Conservation (phyloP, 2,113 vertebrate genomes). For the Lycocorax pyrrhopterus region DNA sequence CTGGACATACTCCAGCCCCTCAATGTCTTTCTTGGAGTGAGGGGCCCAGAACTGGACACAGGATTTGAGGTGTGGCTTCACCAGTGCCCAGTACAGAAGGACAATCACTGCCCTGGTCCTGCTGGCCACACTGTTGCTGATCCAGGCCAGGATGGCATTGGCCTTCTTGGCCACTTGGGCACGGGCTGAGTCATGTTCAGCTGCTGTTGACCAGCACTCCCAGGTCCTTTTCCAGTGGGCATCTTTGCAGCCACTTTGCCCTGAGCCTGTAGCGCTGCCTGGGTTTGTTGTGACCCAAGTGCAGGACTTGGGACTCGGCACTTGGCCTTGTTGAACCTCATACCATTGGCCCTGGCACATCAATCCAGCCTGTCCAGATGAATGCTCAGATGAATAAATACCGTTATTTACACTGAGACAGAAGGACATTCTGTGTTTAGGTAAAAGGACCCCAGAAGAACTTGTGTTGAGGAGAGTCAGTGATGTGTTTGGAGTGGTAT, state of each 20-base stretch:
- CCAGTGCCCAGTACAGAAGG: background rate
- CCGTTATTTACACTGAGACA: background rate
- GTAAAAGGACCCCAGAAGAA: background rate
- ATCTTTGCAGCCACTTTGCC: background rate
- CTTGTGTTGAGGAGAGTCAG: background rate
- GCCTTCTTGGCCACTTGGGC: background rate
- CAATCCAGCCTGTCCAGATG: background rate
- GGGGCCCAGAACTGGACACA: background rate
- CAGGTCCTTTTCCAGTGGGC: background rate
- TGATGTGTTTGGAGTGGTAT: background rate
- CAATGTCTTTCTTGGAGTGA: background rate
- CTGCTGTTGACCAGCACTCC: background rate
- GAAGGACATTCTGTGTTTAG: background rate
- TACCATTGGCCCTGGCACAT: background rate
- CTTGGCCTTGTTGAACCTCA: background rate
- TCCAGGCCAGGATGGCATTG: background rate
- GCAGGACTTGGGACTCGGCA: too few relatives aligned
- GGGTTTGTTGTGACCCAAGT: background rate
- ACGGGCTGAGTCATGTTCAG: background rate
- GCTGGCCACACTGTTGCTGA: background rate
- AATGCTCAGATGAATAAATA: background rate
- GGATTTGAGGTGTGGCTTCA: background rate
- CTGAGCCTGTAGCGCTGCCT: background rate
- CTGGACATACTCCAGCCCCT: background rate
- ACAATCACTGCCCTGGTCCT: background rate